Conservation (phyloP, 2,113 vertebrate species). For the Coregonus clupeaformis region DNA sequence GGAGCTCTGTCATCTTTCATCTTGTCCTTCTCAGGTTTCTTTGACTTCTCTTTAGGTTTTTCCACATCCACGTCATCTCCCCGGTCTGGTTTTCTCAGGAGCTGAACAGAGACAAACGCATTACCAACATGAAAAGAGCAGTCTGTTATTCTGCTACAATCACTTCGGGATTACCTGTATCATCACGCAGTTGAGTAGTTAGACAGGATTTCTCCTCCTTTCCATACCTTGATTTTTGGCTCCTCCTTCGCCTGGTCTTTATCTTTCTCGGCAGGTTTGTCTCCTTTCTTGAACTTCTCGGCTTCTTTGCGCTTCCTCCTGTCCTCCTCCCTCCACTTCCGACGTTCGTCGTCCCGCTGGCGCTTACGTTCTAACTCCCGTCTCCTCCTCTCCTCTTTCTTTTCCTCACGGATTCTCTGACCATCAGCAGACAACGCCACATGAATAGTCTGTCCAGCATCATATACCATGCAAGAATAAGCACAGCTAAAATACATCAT, state of each 20-base stretch:
- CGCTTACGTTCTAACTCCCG: conserved; percentile 95
- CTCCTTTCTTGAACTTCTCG: conserved; percentile 89
- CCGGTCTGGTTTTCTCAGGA: conserved; percentile 92
- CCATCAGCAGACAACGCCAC: not conserved
- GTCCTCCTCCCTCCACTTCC: conserved; percentile 97
- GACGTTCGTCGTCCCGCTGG: conserved; percentile 92
- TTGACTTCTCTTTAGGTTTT: conserved; percentile 86
- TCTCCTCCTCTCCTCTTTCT: conserved; percentile 91
- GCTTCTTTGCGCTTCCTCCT: conserved; percentile 92
- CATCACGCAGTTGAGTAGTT: not conserved
- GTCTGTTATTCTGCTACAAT: not conserved
- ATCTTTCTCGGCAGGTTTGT: conserved; percentile 84
- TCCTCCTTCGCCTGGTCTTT: conserved; percentile 91
- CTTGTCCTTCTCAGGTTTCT: conserved; percentile 86
- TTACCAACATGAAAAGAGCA: not conserved
- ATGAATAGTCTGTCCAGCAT: not conserved
- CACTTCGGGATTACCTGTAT: not conserved
- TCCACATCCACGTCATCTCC: conserved; percentile 81
- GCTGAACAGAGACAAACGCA: conserved; percentile 69
- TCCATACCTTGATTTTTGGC: conserved; percentile 94
- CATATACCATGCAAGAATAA: not conserved
- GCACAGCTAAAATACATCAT: not conserved
- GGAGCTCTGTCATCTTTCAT: conserved; percentile 82
- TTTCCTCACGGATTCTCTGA: conserved; percentile 95
- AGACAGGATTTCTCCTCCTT: not conserved